These are phyloP conservation scores for Scyliorhinus canicula DNA, from an alignment of 2,797 vertebrate genomes.

Conservation along the genomic window DNA sequence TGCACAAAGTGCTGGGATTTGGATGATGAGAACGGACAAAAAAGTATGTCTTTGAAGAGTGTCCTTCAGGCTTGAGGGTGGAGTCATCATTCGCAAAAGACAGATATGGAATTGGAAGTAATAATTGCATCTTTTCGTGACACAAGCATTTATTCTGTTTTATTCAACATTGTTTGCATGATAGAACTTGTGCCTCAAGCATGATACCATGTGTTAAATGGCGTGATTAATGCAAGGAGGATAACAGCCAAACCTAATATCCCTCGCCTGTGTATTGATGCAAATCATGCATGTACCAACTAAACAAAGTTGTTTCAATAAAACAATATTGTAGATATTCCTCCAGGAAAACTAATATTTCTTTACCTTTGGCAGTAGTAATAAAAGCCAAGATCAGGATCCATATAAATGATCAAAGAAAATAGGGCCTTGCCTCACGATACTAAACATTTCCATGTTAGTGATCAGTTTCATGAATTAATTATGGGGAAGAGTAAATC, in stretches of 20 bases:
- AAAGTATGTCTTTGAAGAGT: background rate
- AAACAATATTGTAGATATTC: background rate
- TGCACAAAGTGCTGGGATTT: background rate
- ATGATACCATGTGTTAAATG: background rate
- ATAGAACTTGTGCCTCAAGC: background rate
- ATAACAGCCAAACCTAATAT: background rate
- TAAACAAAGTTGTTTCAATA: background rate
- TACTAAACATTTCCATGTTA: background rate
- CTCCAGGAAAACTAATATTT: background rate
- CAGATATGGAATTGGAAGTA: background rate
- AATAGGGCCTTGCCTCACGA: background rate
- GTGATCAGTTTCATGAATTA: background rate
- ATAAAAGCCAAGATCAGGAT: background rate
- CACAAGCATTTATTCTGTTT: background rate
- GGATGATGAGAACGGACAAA: background rate
- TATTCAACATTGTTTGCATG: background rate
- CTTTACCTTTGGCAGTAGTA: background rate
- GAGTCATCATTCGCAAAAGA: background rate
- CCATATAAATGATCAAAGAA: background rate
- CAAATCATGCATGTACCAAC: background rate
- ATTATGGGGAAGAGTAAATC: background rate
- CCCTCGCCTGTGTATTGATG: background rate
- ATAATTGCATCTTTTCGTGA: background rate
- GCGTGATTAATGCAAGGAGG: background rate
- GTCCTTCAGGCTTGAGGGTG: background rate